Conservation (phyloP, 2,113 vertebrate species). For the Antechinus flavipes region DNA sequence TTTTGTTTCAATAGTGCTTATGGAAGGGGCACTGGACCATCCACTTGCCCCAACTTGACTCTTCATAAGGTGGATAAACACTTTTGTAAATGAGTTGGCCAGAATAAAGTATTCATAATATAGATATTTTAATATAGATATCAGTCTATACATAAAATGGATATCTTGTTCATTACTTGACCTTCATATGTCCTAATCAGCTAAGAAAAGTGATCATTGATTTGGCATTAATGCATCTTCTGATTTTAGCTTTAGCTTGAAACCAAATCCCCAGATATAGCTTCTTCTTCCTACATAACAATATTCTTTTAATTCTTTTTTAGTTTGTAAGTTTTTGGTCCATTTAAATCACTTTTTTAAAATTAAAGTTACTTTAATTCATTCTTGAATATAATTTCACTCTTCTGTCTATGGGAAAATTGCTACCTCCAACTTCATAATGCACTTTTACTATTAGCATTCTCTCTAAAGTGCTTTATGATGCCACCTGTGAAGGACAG, state of each 20-base stretch:
- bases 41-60: background rate
- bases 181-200: background rate
- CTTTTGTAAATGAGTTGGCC: background rate
- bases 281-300: background rate
- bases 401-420: background rate
- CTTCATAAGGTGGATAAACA: background rate
- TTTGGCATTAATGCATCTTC: background rate
- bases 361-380: background rate
- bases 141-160: background rate
- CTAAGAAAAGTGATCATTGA: background rate
- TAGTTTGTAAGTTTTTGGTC: background rate
- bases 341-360: background rate
- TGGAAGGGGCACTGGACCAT: background rate
- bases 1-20: background rate
- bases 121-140: background rate
- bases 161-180: background rate
- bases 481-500: conserved; percentile 25
- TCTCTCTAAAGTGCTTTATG: conserved; percentile 52
- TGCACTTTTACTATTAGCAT: conserved; percentile 42
- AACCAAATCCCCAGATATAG: background rate
- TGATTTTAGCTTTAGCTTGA: background rate
- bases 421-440: conserved; percentile 37
- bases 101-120: background rate
- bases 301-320: background rate
- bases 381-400: background rate